phyloP scores from a whole-genome alignment of 2,888 invertebrate species.

The Eupithecia tripunctaria region DNA sequence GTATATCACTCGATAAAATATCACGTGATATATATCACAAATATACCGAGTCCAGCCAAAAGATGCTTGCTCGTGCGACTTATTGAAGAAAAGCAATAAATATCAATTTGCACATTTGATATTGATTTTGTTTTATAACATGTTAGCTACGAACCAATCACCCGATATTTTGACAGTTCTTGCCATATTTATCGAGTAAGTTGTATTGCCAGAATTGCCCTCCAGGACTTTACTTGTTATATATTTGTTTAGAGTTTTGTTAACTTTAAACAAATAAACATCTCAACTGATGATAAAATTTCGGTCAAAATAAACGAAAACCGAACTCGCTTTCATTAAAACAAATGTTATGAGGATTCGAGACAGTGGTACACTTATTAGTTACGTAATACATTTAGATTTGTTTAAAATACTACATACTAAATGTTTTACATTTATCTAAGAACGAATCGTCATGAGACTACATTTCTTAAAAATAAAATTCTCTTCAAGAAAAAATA shows the following conservation, averaged over 20 bases:
- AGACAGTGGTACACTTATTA: constrained; percentile 21
- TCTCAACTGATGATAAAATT: neutral
- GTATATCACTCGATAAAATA: too few species aligned
- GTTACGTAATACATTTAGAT: constrained; percentile 4
- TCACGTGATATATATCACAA: too few species aligned
- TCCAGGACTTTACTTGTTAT: neutral
- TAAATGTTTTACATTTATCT: constrained; percentile 28
- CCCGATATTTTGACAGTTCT: too few species aligned
- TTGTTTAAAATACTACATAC: constrained; percentile 29
- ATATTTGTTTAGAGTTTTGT: neutral
- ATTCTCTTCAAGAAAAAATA: constrained; percentile 26
- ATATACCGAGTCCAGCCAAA: too few species aligned
- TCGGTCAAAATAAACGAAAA: neutral
- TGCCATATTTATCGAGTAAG: too few species aligned
- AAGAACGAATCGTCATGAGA: constrained; percentile 26
- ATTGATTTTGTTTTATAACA: too few species aligned
- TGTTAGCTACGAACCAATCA: too few species aligned
- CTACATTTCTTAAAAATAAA: constrained; percentile 21
- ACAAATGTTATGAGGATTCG: constrained; percentile 10
- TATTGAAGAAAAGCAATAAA: too few species aligned
- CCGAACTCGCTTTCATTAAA: neutral
- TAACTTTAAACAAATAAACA: too few species aligned
- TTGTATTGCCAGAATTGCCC: too few species aligned
- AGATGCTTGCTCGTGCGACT: too few species aligned
- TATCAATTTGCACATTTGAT: too few species aligned